These are phyloP conservation scores for Labroides dimidiatus DNA, from an alignment of 2,797 vertebrate genomes.

Conservation along the genomic window DNA sequence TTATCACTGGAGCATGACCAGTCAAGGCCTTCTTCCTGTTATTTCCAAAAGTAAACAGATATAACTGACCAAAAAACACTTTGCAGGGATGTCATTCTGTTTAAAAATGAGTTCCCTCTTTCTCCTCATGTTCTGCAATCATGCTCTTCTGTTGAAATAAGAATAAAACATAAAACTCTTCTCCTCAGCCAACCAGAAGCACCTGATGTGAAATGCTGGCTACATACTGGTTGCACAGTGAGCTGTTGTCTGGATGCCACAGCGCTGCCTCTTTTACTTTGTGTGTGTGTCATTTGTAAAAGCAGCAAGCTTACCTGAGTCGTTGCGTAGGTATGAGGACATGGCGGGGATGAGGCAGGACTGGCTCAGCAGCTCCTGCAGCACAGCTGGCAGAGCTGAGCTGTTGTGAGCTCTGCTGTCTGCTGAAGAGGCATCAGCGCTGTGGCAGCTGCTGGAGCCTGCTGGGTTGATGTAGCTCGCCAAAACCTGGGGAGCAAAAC, in stretches of 20 bases:
- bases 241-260: background rate
- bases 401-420: constrained; percentile 91
- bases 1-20: background rate
- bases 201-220: background rate
- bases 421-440: constrained; percentile 84
- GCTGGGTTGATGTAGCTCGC: constrained; percentile 98
- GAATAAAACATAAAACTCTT: background rate
- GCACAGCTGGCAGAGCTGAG: constrained; percentile 91
- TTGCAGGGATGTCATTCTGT: no score
- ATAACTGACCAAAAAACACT: no score
- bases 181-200: background rate
- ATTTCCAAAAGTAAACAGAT: no score
- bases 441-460: constrained; percentile 84
- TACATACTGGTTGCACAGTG: background rate
- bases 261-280: background rate
- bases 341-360: constrained; percentile 98
- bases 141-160: background rate
- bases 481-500: constrained; percentile 87
- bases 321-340: constrained; percentile 98
- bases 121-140: background rate
- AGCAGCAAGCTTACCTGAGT: constrained; percentile 87
- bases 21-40: background rate
- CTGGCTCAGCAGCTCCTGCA: constrained; percentile 95
- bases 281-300: background rate
- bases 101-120: no score